Evolutionary conservation across 2,113 vertebrate species (phyloP).

Genomic region (Leucopsar rothschildi): DNA sequence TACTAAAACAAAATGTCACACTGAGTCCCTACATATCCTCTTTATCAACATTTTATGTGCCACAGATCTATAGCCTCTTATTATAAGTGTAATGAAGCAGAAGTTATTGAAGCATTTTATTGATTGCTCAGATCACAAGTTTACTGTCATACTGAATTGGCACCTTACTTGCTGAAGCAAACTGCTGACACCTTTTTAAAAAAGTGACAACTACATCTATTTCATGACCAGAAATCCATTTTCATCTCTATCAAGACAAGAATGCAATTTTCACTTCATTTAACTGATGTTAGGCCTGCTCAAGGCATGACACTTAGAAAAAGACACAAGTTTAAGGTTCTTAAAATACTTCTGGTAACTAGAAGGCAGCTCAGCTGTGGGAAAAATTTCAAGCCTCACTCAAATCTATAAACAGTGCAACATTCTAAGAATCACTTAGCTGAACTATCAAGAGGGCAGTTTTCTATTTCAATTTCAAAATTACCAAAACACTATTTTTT

Average conservation of each 20-base stretch:
- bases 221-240: constrained; percentile 95
- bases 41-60: constrained; percentile 83
- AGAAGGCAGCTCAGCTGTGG: constrained; percentile 72
- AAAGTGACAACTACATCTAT: constrained; percentile 95
- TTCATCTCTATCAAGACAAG: constrained; percentile 94
- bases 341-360: constrained; percentile 80
- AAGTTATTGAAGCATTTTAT: constrained; percentile 93
- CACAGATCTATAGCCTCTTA: constrained; percentile 89
- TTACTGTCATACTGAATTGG: constrained; percentile 91
- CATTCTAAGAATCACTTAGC: constrained; percentile 36
- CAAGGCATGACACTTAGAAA: constrained; percentile 81
- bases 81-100: constrained; percentile 93
- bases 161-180: constrained; percentile 90
- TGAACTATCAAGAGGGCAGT: neutral
- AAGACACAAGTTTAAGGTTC: constrained; percentile 83
- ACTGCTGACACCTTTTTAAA: constrained; percentile 94
- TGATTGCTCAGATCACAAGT: constrained; percentile 93
- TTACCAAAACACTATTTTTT: neutral
- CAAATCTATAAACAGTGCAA: constrained; percentile 49
- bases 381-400: constrained; percentile 42
- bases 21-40: constrained; percentile 66
- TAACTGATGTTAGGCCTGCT: constrained; percentile 87
- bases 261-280: constrained; percentile 98
- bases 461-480: constrained; percentile 43
- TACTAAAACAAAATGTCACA: constrained; percentile 60